Percentiles rank a stretch among this genome's conserved stretches.
Conservation (phyloP, 2,888 invertebrate genomes). For the Callyntrura guangdongensis region DNA sequence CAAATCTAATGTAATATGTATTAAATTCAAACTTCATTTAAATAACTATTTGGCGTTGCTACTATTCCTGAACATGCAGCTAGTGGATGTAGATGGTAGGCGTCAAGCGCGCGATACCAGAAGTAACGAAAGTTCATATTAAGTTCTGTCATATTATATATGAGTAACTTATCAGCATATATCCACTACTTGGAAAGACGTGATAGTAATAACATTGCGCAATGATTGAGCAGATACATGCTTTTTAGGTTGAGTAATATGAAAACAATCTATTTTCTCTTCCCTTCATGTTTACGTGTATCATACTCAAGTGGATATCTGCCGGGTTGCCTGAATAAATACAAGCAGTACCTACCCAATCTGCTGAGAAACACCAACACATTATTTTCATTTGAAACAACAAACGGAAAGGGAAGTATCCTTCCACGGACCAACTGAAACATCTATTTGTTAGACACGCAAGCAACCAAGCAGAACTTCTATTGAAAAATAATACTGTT, state of each 20-base stretch:
- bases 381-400: not conserved
- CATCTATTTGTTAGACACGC: constrained; percentile 47
- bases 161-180: no score
- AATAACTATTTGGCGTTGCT: constrained; percentile 41
- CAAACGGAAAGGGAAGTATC: not conserved
- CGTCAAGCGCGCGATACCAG: no score
- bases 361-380: not conserved
- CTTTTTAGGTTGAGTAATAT: not conserved
- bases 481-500: constrained; percentile 56
- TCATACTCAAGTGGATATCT: not conserved
- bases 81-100: not conserved
- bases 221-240: no score
- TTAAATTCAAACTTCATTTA: constrained; percentile 63
- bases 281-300: not conserved
- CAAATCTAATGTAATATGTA: constrained; percentile 68
- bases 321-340: not conserved
- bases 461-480: constrained; percentile 62
- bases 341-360: not conserved
- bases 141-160: no score
- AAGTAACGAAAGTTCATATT: no score
- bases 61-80: not conserved
- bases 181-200: no score
- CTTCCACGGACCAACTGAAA: constrained; percentile 28
- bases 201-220: not conserved
- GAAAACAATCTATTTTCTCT: not conserved